These are phyloP conservation scores for Leucozona laternaria DNA, from an alignment of 2,888 invertebrate species.

Conservation along the genomic window DNA sequence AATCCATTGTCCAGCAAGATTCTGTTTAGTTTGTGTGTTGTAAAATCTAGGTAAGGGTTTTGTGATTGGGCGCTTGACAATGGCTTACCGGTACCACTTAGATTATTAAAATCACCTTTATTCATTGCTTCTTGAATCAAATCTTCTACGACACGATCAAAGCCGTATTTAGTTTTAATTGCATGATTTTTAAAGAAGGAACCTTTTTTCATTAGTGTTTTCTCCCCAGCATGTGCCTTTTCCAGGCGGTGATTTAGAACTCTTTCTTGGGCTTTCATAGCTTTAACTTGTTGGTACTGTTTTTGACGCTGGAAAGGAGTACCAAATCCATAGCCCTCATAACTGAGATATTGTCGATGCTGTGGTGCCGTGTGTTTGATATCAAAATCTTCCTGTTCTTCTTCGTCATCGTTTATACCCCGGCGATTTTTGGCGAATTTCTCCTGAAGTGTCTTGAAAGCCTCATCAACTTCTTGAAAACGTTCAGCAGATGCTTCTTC, in stretches of 20 bases:
- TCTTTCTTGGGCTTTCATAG: conserved; percentile 87
- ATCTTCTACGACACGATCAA: conserved; percentile 95
- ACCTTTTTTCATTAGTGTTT: conserved; percentile 87
- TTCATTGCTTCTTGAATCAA: conserved; percentile 96
- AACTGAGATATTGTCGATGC: conserved; percentile 90
- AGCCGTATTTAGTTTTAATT: conserved; percentile 91
- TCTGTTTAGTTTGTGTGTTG: conserved; percentile 87
- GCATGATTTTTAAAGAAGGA: conserved; percentile 87
- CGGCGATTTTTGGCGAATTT: conserved; percentile 87
- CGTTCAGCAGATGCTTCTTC: conserved; percentile 89
- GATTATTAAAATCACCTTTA: conserved; percentile 94
- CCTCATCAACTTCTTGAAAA: conserved; percentile 90
- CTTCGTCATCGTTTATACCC: conserved; percentile 84
- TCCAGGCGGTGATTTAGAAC: conserved; percentile 87
- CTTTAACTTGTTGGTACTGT: conserved; percentile 88
- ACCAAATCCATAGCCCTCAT: conserved; percentile 91
- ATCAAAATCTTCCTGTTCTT: conserved; percentile 86
- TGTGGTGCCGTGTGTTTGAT: conserved; percentile 94
- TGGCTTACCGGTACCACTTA: conserved; percentile 93
- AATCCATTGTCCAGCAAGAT: conserved; percentile 90
- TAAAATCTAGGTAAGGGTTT: conserved; percentile 95
- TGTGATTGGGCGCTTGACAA: conserved; percentile 87
- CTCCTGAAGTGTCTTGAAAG: conserved; percentile 89
- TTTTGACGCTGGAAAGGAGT: conserved; percentile 91
- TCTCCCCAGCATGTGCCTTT: conserved; percentile 86